Evolutionary conservation across 2,113 vertebrate species (phyloP), one percentile per base, ranked within the genome.

Genomic region (Clarias magur): DNA sequence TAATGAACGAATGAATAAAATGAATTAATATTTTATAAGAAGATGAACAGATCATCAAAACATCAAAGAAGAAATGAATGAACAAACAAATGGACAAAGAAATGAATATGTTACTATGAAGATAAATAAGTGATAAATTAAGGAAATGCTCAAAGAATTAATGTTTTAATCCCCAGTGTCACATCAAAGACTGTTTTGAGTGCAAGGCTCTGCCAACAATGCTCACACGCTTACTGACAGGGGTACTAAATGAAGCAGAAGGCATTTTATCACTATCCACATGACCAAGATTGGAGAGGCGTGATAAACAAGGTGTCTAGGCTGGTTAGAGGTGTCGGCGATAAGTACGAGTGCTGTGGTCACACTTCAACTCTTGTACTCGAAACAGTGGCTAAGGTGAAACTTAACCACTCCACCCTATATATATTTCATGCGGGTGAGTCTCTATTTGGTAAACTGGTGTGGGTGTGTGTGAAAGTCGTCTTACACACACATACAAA

Each of bases 181-280:
- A 38, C 25, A 56, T 56, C 53, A 70, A 85, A 65, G 38, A 48
- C 76, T 56, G 70, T 68, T 83, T 68, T 27, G 25, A 65, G n/a
- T 81, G 86, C 13, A 63, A 38, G 78, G 19, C n/a, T 5, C 1
- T 0, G 21, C 81, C 56, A 80, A 16, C 76, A 85, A 8, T 86
- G 90, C 89, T 87, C 62, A 82, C 83, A 65, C 83, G 9, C 63
- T 78, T 56, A 56, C 25, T 83, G 78, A 65, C 79, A 70, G 34
- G 19, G 60, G n/a, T 19, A 86, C 78, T 72, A 86, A 88, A 90
- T 89, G 88, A 87, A 2, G 0, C 91, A 72, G 62, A 85, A 63
- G 93, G 94, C 90, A 94, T 96, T 94, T 96, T 93, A 95, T 96
- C 95, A 75, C 88, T 25, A 15, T 88, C 9, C 56, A 67, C 25